These are phyloP conservation scores for Pelodytes ibericus DNA, from an alignment of 2,797 vertebrate genomes.

Conservation along the genomic window DNA sequence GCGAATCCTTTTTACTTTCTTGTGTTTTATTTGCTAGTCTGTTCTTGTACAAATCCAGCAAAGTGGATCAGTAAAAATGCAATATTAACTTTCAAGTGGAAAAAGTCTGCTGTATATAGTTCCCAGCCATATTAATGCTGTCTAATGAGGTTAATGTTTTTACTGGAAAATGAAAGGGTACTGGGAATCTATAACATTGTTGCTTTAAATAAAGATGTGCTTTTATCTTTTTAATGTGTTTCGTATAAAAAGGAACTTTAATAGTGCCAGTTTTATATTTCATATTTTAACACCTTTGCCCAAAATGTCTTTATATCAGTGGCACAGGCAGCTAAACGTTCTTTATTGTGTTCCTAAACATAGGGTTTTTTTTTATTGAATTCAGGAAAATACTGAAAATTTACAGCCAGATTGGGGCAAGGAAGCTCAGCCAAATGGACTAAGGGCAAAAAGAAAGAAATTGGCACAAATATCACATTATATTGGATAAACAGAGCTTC, in stretches of 20 bases:
- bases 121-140: constrained; percentile 22
- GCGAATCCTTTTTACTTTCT: neutral
- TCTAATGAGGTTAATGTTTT: constrained; percentile 25
- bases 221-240: neutral
- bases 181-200: neutral
- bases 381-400: too few species aligned
- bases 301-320: too few species aligned
- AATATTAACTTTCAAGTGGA: constrained; percentile 8
- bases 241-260: neutral
- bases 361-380: too few species aligned
- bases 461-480: too few species aligned
- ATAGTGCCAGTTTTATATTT: neutral
- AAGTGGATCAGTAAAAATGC: neutral
- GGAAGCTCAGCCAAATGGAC: too few species aligned
- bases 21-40: neutral
- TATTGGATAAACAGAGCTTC: too few species aligned
- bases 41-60: neutral
- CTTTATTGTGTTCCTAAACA: too few species aligned
- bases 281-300: neutral
- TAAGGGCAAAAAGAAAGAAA: too few species aligned
- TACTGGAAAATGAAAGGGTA: constrained; percentile 22
- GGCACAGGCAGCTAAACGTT: too few species aligned
- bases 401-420: too few species aligned
- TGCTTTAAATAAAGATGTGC: neutral
- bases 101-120: constrained; percentile 15